Percentiles rank a stretch among this genome's conserved stretches.
Evolutionary conservation across 2,888 invertebrate species (phyloP).

Genomic region (Timandra comae): DNA sequence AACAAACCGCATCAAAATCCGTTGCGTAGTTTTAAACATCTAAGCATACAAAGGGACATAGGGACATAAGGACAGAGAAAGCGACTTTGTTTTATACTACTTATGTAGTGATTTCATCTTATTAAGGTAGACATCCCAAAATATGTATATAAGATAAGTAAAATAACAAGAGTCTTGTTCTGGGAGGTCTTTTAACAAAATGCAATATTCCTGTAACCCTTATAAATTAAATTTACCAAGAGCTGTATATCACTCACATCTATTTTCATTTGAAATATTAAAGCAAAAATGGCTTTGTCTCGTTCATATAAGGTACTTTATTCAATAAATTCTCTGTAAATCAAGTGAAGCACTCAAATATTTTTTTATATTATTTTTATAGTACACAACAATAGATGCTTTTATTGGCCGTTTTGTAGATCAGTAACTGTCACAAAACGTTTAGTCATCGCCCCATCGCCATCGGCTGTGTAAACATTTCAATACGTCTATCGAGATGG

Average conservation of each 20-base stretch:
- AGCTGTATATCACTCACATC: slow-evolving; percentile 1
- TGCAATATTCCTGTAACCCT: slow-evolving; percentile 37
- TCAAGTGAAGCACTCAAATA: slow-evolving; percentile 37
- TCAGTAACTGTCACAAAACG: slow-evolving; percentile 61
- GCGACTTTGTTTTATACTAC: no score
- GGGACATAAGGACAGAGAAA: no score
- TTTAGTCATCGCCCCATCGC: slow-evolving; percentile 46
- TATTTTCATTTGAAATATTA: background rate
- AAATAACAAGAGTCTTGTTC: no score
- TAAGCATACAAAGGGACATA: no score
- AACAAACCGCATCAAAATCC: no score
- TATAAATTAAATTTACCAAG: slow-evolving; percentile 37
- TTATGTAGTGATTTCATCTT: no score
- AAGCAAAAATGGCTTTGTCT: slow-evolving; percentile 24
- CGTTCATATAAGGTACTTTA: slow-evolving; percentile 16
- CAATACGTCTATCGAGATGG: slow-evolving; percentile 19
- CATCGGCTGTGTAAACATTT: slow-evolving; percentile 63
- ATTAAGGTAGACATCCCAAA: no score
- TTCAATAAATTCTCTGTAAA: slow-evolving; percentile 5
- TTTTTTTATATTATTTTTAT: slow-evolving; percentile 48
- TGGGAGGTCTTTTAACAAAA: slow-evolving; percentile 45
- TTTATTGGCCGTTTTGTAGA: slow-evolving; percentile 69
- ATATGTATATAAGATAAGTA: no score
- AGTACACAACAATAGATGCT: slow-evolving; percentile 52
- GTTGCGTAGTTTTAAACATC: no score